A percentile compares a stretch with the other conserved stretches of the same genome.
phyloP scores from a whole-genome alignment of 1,140 invertebrate genomes.

The Holotrichia oblita region DNA sequence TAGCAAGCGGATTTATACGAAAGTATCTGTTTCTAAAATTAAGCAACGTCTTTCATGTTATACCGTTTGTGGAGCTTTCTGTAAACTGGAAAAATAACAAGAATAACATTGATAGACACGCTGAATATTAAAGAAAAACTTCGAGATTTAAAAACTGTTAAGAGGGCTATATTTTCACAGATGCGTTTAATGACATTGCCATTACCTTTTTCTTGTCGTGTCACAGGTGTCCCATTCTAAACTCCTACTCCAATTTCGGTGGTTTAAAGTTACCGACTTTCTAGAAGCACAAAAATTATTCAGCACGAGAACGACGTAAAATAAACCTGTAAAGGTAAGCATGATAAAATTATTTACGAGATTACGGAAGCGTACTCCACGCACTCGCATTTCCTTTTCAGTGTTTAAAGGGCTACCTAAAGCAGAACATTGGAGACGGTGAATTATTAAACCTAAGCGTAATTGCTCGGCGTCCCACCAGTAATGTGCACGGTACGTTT shows the following conservation, averaged over 20 bases:
- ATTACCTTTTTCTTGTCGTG: too few relatives aligned
- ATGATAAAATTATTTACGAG: background rate
- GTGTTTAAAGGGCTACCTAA: background rate
- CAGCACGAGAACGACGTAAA: background rate
- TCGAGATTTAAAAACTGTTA: too few relatives aligned
- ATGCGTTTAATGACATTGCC: too few relatives aligned
- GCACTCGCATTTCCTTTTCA: constrained; percentile 6
- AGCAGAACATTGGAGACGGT: background rate
- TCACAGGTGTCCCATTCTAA: too few relatives aligned
- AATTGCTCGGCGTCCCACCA: background rate
- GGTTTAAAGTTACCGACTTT: background rate
- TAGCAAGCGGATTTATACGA: too few relatives aligned
- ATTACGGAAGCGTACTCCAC: background rate
- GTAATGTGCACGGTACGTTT: background rate
- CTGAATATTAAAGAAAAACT: too few relatives aligned
- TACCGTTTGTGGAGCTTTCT: too few relatives aligned
- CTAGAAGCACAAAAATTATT: background rate
- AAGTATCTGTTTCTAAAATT: too few relatives aligned
- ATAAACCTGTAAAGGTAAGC: background rate
- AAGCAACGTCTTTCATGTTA: too few relatives aligned
- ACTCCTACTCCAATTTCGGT: background rate
- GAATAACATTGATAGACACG: too few relatives aligned
- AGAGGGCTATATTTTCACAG: too few relatives aligned
- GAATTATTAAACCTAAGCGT: constrained; percentile 11
- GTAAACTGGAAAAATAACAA: too few relatives aligned